Evolutionary conservation across 2,888 invertebrate genomes (phyloP).

Genomic region (Drosophila eohydei): DNA sequence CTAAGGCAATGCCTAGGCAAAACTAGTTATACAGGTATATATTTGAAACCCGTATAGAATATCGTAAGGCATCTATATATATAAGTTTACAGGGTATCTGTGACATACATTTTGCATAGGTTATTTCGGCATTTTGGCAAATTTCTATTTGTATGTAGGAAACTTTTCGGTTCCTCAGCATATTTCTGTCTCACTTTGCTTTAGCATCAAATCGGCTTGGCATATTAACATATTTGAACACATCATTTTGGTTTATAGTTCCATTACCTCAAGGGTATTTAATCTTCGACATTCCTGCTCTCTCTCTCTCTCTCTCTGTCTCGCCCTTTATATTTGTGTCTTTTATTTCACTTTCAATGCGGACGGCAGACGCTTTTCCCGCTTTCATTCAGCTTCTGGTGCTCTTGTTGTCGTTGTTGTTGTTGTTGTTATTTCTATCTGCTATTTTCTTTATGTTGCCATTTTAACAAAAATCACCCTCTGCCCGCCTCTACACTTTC

Average conservation of each 20-base stretch:
- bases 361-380: conserved; percentile 35
- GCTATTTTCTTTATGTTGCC: conserved; percentile 60
- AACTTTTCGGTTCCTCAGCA: not conserved
- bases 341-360: conserved; percentile 59
- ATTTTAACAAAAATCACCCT: conserved; percentile 35
- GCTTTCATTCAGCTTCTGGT: conserved; percentile 23
- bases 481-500: not conserved
- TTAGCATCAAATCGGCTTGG: not conserved
- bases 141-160: not conserved
- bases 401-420: conserved; percentile 16
- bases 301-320: not conserved
- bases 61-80: not conserved
- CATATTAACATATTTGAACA: not conserved
- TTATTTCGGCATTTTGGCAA: not conserved
- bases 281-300: not conserved
- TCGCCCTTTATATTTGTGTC: not conserved
- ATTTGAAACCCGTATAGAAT: too few species aligned
- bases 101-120: not conserved
- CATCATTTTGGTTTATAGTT: not conserved
- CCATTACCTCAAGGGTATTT: conserved; percentile 8
- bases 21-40: not conserved
- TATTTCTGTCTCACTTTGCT: not conserved
- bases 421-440: conserved; percentile 47
- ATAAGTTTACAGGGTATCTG: not conserved
- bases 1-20: too few species aligned